Percentiles rank a stretch among this genome's conserved stretches.
These are phyloP conservation scores for Takifugu rubripes DNA, from an alignment of 2,797 vertebrate genomes.

Conservation along the genomic window DNA sequence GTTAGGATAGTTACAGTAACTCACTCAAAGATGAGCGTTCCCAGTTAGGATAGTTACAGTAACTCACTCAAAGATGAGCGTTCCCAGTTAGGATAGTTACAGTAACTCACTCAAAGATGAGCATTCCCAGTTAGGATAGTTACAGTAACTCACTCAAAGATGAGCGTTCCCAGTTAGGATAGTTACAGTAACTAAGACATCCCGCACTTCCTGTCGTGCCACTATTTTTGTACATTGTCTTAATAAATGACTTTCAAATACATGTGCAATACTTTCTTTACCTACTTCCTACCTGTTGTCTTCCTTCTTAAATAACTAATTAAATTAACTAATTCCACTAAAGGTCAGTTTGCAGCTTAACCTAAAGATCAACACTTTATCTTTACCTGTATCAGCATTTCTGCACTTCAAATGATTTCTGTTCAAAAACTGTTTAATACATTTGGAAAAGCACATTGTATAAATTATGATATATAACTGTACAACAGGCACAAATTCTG, in stretches of 20 bases:
- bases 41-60: too few species aligned
- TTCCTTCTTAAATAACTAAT: too few species aligned
- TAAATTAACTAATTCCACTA: too few species aligned
- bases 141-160: too few species aligned
- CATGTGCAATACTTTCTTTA: constrained; percentile 14
- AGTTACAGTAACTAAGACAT: constrained; percentile 1
- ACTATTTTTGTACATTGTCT: constrained; percentile 78
- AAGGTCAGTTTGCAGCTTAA: too few species aligned
- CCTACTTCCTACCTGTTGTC: neutral
- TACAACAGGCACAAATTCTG: constrained; percentile 54
- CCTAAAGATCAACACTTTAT: constrained; percentile 20
- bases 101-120: too few species aligned
- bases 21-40: too few species aligned
- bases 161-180: constrained; percentile 4
- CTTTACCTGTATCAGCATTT: constrained; percentile 38
- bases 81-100: too few species aligned
- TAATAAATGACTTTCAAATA: constrained; percentile 74
- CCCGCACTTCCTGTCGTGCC: constrained; percentile 55
- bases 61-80: too few species aligned
- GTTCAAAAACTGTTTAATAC: constrained; percentile 50
- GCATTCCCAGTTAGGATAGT: too few species aligned
- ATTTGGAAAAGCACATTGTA: constrained; percentile 50
- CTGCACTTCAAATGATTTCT: constrained; percentile 35
- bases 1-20: too few species aligned
- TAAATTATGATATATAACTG: constrained; percentile 50